phyloP scores from a whole-genome alignment of 2,797 vertebrate genomes.

The Protonibea diacanthus region DNA sequence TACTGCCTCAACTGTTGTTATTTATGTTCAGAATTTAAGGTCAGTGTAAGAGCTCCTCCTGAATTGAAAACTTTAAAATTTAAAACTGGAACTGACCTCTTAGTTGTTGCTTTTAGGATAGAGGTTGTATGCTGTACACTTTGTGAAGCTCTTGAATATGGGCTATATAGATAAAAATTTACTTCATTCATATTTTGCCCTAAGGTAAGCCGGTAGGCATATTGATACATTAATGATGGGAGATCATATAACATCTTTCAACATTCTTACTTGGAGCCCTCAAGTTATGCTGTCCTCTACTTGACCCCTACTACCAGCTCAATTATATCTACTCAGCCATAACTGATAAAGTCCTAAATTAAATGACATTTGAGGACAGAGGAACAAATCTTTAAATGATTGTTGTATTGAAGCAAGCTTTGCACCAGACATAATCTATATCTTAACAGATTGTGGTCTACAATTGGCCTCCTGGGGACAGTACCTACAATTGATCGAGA shows the following conservation, averaged over 20 bases:
- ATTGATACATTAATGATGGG: background rate
- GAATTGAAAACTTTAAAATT: background rate
- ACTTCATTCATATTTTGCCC: background rate
- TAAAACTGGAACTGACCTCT: no score
- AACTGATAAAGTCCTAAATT: background rate
- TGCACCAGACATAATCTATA: constrained; percentile 8
- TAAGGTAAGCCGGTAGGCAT: background rate
- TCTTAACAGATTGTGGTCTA: background rate
- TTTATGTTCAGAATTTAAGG: background rate
- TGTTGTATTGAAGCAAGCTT: background rate
- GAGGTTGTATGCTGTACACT: no score
- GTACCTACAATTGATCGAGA: background rate
- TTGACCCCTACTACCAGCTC: background rate
- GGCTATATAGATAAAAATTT: background rate
- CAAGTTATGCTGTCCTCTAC: background rate
- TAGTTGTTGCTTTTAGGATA: no score
- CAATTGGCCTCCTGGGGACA: background rate
- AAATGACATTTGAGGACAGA: background rate
- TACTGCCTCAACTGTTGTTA: background rate
- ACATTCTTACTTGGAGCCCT: background rate
- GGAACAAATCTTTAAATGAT: background rate
- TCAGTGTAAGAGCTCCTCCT: background rate
- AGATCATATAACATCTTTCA: background rate
- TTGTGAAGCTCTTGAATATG: no score
- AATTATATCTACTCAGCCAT: background rate